phyloP scores from a whole-genome alignment of 2,113 vertebrate genomes.

The Tupaia tana region DNA sequence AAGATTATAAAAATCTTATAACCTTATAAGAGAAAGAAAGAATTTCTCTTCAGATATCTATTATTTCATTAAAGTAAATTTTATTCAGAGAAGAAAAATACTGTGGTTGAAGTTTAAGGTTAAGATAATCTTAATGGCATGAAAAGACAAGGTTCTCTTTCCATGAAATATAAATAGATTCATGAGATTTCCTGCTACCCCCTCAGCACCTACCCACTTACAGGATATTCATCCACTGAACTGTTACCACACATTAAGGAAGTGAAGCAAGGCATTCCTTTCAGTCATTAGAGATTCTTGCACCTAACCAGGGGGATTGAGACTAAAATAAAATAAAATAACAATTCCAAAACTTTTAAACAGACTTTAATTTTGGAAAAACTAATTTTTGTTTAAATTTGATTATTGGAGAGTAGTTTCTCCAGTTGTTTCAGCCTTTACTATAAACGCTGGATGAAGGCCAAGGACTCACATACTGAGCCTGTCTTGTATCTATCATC shows the following conservation, averaged over 20 bases:
- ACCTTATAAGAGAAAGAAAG: conserved; percentile 12
- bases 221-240: conserved; percentile 53
- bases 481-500: no score
- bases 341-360: conserved; percentile 31
- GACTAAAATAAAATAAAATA: background rate
- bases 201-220: conserved; percentile 49
- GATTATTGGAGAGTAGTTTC: conserved; percentile 6
- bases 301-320: background rate
- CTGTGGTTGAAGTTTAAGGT: conserved; percentile 17
- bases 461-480: background rate
- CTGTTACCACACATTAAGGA: conserved; percentile 25
- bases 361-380: background rate
- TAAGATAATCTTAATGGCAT: conserved; percentile 12
- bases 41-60: conserved; percentile 38
- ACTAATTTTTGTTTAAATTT: background rate
- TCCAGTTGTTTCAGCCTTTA: conserved; percentile 1
- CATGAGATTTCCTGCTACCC: conserved; percentile 56
- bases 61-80: conserved; percentile 47
- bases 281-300: background rate
- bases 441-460: background rate
- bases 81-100: conserved; percentile 50
- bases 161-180: conserved; percentile 65
- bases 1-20: conserved; percentile 29
- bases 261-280: background rate
- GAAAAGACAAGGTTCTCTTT: conserved; percentile 52